These are phyloP conservation scores for Cephalopterus ornatus DNA, from an alignment of 2,113 vertebrate genomes.

Conservation along the genomic window DNA sequence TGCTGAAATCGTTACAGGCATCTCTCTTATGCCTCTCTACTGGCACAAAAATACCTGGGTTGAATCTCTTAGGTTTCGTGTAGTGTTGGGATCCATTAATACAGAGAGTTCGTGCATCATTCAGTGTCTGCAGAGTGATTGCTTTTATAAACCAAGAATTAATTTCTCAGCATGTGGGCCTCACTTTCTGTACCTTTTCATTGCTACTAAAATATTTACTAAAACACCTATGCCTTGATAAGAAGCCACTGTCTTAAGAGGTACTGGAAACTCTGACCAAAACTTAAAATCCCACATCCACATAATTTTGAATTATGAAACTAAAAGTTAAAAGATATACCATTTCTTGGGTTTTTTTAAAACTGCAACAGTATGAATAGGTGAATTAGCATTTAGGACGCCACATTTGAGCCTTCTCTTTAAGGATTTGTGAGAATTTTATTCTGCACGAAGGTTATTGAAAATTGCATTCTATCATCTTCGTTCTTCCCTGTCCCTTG, in stretches of 20 bases:
- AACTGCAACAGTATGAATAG: background rate
- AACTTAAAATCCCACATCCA: background rate
- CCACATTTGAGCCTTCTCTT: background rate
- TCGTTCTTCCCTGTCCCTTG: background rate
- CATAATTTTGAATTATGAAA: background rate
- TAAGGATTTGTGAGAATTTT: background rate
- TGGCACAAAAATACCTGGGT: background rate
- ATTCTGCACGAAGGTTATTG: background rate
- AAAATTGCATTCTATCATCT: background rate
- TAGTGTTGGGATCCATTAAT: background rate
- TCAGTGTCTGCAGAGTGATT: background rate
- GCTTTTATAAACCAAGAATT: background rate
- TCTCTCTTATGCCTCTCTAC: background rate
- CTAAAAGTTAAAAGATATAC: background rate
- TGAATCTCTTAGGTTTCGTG: background rate
- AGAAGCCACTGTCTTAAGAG: background rate
- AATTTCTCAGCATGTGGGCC: background rate
- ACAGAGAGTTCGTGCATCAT: background rate
- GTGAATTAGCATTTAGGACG: background rate
- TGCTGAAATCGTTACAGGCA: background rate
- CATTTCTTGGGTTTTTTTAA: background rate
- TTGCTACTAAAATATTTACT: background rate
- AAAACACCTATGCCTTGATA: background rate
- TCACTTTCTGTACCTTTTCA: background rate
- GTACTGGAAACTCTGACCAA: background rate